Base-by-base conservation (phyloP, 2,113 vertebrate genomes). In the Alligator sinensis region DNA sequence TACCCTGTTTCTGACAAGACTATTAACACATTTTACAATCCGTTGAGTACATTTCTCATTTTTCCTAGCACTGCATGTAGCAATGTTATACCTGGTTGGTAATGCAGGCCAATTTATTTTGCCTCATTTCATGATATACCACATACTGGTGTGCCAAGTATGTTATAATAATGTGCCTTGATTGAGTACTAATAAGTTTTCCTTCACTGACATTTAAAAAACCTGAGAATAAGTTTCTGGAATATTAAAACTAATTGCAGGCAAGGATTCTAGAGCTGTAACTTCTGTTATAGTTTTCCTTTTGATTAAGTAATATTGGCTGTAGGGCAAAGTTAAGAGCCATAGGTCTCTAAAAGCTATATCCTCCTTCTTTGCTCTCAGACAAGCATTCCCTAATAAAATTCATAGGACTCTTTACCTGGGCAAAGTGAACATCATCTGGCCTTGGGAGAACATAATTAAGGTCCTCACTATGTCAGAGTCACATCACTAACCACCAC, bases 141-240 rank as follows among this genome's bases (percentile, higher is more conserved):
- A 80, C 47, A 86, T 1, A 75, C 62, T 89, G 77, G 21, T 54
- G 12, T 4, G 2, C 58, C 8, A 19, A 60, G 75, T 89, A 86
- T 70, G 89, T 93, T 28, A 28, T 68, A 92, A 90, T 78, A 86
- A 4, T 12, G 7, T 62, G 12, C 2, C 72, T 90, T 60, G 77
- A 85, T 78, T 79, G 76, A 81, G 34, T 1, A 57, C 75, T n/a
- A 88, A 77, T 55, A 8, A 18, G 28, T 62, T 54, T 57, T 77
- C 74, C 70, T 84, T 88, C 91, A 94, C 1, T 84, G 22, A 87
- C n/a, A 91, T 95, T 92, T 72, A 87, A 82, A 95, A 84, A 55
- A 47, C 7, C 47, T 47, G 47, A 47, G 47, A 47, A 47, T 47
- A 47, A 47, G 47, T 47, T 47, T 47, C 47, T 47, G 47, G 47